phyloP scores from a whole-genome alignment of 2,888 invertebrate genomes.

The Drosophila austrosaltans region DNA sequence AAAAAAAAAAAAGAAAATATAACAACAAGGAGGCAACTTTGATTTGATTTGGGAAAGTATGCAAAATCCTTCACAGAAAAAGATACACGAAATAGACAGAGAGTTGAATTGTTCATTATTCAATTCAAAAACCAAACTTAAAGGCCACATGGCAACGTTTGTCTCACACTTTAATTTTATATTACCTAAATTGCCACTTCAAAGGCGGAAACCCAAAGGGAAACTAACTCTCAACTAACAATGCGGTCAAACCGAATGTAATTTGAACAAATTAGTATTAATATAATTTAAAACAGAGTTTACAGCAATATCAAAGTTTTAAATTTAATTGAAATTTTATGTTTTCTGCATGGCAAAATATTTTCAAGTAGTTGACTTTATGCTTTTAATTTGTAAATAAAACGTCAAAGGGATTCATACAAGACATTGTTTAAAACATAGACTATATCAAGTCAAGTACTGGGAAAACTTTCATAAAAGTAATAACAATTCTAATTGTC shows the following conservation, averaged over 20 bases:
- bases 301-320: not conserved
- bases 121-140: not conserved
- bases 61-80: conserved; percentile 13
- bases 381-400: not conserved
- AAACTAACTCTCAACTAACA: conserved; percentile 20
- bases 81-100: conserved; percentile 9
- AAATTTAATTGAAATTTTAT: not conserved
- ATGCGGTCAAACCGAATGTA: conserved; percentile 26
- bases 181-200: conserved; percentile 45
- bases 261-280: conserved; percentile 53
- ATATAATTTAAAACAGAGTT: conserved; percentile 35
- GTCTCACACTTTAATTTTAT: not conserved
- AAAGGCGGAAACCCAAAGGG: conserved; percentile 12
- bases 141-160: not conserved
- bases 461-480: too few relatives aligned
- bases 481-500: too few relatives aligned
- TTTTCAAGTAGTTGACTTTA: not conserved
- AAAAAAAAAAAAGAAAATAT: not conserved
- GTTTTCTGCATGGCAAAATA: too few relatives aligned
- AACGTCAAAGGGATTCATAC: not conserved
- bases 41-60: conserved; percentile 61
- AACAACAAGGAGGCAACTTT: conserved; percentile 44
- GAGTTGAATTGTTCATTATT: conserved; percentile 7
- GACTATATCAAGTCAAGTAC: not conserved
- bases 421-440: not conserved